These are phyloP conservation scores for Calyptommatus sinebrachiatus DNA, from an alignment of 2,113 vertebrate species.

Conservation along the genomic window DNA sequence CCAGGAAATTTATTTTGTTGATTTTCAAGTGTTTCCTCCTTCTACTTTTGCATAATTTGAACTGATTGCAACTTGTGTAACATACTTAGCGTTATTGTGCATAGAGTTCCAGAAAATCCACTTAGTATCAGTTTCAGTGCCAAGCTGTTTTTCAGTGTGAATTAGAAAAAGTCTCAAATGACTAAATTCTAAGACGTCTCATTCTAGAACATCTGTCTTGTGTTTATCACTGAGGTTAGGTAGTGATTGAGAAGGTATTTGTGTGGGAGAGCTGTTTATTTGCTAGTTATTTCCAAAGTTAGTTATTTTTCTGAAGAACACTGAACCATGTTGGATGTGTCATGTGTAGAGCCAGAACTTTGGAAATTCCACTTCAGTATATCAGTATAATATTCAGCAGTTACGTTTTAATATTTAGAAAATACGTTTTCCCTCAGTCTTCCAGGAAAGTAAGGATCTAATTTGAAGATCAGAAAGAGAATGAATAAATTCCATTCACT, in stretches of 20 bases:
- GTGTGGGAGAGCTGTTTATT: not conserved
- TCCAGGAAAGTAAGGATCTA: slow-evolving; percentile 52
- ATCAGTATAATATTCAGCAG: not conserved
- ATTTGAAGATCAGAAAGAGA: slow-evolving; percentile 46
- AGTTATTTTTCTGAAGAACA: not conserved
- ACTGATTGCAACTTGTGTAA: not conserved
- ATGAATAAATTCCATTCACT: slow-evolving; percentile 54
- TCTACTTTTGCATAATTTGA: not conserved
- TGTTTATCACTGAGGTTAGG: not conserved
- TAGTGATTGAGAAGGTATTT: slow-evolving; percentile 19
- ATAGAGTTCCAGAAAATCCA: not conserved
- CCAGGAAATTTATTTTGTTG: not conserved
- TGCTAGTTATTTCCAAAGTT: not conserved
- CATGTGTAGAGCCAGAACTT: slow-evolving; percentile 11
- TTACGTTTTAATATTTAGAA: slow-evolving; percentile 14
- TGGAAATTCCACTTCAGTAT: not conserved
- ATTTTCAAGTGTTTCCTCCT: not conserved
- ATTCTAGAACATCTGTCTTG: slow-evolving; percentile 22
- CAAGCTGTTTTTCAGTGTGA: not conserved
- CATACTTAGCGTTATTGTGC: not conserved
- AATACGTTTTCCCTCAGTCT: slow-evolving; percentile 19
- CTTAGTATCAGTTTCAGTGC: not conserved
- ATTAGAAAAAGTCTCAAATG: slow-evolving; percentile 15
- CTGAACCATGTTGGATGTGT: not conserved
- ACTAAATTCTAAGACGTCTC: slow-evolving; percentile 5